A percentile compares a stretch with the other conserved stretches of the same genome.
phyloP scores from a whole-genome alignment of 2,113 vertebrate species.

The Conger conger region DNA sequence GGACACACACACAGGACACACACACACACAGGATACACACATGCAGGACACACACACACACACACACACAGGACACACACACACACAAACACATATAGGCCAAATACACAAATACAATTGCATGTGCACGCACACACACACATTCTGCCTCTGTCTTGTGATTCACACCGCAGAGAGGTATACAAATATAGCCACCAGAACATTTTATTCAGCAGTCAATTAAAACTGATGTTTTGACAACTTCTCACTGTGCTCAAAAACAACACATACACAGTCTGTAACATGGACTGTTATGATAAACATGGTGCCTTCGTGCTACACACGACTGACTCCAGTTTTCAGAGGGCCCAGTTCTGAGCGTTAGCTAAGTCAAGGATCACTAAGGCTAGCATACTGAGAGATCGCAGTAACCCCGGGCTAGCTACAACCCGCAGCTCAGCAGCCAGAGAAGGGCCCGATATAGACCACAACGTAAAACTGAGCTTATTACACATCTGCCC shows the following conservation, averaged over 20 bases:
- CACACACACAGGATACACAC: neutral
- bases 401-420: too few relatives aligned
- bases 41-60: neutral
- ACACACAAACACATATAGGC: neutral
- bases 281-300: neutral
- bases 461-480: too few relatives aligned
- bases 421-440: too few relatives aligned
- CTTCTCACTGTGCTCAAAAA: neutral
- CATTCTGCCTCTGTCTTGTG: neutral
- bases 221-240: neutral
- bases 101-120: neutral
- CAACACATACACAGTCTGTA: neutral
- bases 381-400: too few relatives aligned
- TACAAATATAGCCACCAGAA: neutral
- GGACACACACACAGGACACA: neutral
- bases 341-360: too few relatives aligned
- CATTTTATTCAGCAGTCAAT: neutral
- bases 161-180: neutral
- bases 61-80: neutral
- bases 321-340: too few relatives aligned
- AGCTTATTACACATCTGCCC: too few relatives aligned
- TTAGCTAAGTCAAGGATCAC: too few relatives aligned
- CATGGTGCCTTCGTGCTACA: neutral
- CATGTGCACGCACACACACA: neutral
- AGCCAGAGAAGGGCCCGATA: too few relatives aligned